These are phyloP conservation scores for Anadara kagoshimensis DNA, from an alignment of 1,140 invertebrate genomes.

Conservation along the genomic window DNA sequence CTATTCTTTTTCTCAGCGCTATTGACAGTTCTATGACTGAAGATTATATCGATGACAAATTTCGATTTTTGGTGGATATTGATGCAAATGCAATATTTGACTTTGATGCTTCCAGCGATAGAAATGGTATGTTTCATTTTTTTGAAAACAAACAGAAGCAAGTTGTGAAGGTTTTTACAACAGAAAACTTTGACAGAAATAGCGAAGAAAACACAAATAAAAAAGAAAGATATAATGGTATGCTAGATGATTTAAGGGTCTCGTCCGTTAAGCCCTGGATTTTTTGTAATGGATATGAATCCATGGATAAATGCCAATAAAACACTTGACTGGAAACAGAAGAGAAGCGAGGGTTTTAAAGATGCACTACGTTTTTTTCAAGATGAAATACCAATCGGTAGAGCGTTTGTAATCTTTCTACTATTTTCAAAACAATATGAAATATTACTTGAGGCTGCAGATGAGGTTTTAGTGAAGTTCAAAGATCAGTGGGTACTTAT, in stretches of 20 bases:
- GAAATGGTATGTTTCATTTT: constrained; percentile 43
- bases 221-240: constrained; percentile 23
- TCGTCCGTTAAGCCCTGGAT: constrained; percentile 47
- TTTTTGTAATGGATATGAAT: constrained; percentile 58
- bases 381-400: constrained; percentile 48
- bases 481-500: constrained; percentile 56
- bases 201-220: constrained; percentile 18
- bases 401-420: constrained; percentile 53
- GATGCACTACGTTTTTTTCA: constrained; percentile 47
- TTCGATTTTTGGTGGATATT: constrained; percentile 45
- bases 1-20: constrained; percentile 38
- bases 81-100: constrained; percentile 51
- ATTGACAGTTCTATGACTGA: constrained; percentile 30
- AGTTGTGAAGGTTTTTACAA: constrained; percentile 43
- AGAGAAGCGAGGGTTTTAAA: constrained; percentile 53
- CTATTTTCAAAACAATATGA: constrained; percentile 55
- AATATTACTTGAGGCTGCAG: constrained; percentile 55
- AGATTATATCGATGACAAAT: constrained; percentile 22
- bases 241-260: constrained; percentile 35
- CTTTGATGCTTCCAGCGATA: constrained; percentile 42
- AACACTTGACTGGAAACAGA: constrained; percentile 52
- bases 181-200: constrained; percentile 48
- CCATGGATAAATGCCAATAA: constrained; percentile 16
- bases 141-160: constrained; percentile 39
- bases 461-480: constrained; percentile 52